Conservation (phyloP, 2,888 invertebrate species). For the Sphaeridia pumilis region DNA sequence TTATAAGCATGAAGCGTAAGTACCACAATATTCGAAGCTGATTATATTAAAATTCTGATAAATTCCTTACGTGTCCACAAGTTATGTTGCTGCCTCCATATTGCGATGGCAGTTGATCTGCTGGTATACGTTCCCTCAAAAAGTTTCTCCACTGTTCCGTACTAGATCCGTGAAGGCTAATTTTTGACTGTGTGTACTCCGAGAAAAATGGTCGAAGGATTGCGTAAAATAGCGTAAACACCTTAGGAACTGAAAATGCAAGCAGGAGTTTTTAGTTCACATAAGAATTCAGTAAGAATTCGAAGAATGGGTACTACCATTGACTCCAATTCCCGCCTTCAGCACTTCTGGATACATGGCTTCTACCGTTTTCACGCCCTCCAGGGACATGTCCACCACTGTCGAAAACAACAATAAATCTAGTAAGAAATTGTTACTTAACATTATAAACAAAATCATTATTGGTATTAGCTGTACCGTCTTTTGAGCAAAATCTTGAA, state of each 20-base stretch:
- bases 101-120: constrained; percentile 12
- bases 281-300: too few species aligned
- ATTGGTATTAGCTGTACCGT: too few species aligned
- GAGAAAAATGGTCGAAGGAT: constrained; percentile 15
- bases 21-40: background rate
- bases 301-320: too few species aligned
- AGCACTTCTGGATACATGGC: constrained; percentile 14
- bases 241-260: constrained; percentile 7
- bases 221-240: constrained; percentile 14
- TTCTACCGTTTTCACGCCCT: constrained; percentile 9
- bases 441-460: too few species aligned
- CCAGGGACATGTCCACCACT: constrained; percentile 12
- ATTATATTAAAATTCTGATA: too few species aligned
- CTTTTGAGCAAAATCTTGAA: constrained; percentile 14
- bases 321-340: constrained; percentile 12
- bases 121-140: constrained; percentile 1
- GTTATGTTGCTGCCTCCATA: constrained; percentile 15
- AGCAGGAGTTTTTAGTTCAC: background rate
- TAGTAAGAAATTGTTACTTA: too few species aligned
- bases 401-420: too few species aligned
- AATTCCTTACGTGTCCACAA: constrained; percentile 10
- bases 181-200: constrained; percentile 14
- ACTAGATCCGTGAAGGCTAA: constrained; percentile 12
- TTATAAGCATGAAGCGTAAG: too few species aligned
- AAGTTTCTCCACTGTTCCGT: constrained; percentile 12